Evolutionary conservation across 92 coral and sea anemone genomes (phyloP).

Genomic region (Epizoanthus rinbou): DNA sequence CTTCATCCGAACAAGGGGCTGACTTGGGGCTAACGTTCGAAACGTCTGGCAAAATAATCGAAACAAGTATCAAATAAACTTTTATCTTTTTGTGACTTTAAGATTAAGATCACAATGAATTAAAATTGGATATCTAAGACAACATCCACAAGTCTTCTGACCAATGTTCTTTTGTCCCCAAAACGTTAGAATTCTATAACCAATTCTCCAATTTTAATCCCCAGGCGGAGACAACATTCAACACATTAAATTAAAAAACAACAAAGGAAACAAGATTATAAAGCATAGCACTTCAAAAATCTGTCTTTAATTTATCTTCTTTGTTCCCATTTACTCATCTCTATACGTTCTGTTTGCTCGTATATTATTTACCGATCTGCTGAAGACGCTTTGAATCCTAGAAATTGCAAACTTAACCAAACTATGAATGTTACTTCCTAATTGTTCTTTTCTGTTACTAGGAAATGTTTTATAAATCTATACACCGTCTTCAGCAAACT

Average conservation of each 20-base stretch:
- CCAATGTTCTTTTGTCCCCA: too few species aligned
- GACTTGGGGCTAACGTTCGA: too few species aligned
- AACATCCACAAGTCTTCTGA: too few species aligned
- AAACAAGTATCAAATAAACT: too few species aligned
- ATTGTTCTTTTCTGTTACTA: not conserved
- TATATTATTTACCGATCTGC: not conserved
- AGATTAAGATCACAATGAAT: too few species aligned
- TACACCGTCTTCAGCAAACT: constrained; percentile 21
- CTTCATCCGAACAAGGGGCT: too few species aligned
- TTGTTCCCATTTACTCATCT: constrained; percentile 31
- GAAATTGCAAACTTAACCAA: constrained; percentile 17
- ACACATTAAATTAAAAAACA: not conserved
- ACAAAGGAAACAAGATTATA: constrained; percentile 12
- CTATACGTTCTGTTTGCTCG: constrained; percentile 10
- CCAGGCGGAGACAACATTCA: not conserved
- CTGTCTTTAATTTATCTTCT: constrained; percentile 47
- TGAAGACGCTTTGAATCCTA: constrained; percentile 21
- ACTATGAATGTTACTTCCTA: not conserved
- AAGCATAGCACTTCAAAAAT: constrained; percentile 40
- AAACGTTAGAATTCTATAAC: too few species aligned
- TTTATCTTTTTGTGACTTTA: too few species aligned
- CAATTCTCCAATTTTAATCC: too few species aligned
- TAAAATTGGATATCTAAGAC: too few species aligned
- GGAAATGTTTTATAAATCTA: constrained; percentile 29
- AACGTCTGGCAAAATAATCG: too few species aligned